Base-by-base conservation (phyloP, 2,888 invertebrate species). In the Steromphala cineraria region DNA sequence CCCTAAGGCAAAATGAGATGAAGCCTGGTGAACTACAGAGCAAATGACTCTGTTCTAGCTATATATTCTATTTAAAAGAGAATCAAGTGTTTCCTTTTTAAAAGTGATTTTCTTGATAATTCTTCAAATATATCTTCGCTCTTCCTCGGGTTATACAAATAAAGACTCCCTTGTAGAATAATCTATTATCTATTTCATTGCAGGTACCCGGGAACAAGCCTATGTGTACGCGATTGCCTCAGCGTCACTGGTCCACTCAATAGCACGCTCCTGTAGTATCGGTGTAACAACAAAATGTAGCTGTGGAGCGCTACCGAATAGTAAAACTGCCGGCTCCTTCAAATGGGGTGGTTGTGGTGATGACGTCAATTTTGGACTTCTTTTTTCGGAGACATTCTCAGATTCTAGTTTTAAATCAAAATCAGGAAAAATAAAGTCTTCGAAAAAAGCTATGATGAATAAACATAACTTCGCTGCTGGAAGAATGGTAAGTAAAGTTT, bases 271-370 rank as follows among this genome's bases (percentile, higher is more conserved):
- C 46, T 97, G 97, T 93, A 96, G 96, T 36, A 95, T 96, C 78
- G 97, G 97, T 2, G 94, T 95, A 71, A 94, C 97, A 74, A 95
- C 96, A 13, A 96, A 96, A 75, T 97, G 97, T 94, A 96, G 96
- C 62, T 97, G 97, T 93, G 96, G 96, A 0, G 94, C 95, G 4
- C 95, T 96, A 28, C 96, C 96, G 0, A 95, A 95, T 80, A 95
- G 96, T 31, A 95, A 95, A 0, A 95, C 96, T 8, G 95, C 95
- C 80, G 96, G 95, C 0, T 94, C 95, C 84, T 97, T 96, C 94
- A 96, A 97, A 93, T 97, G 97, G 97, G 97, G 97, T 71, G 97
- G 97, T 46, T 97, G 97, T 92, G 96, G 96, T 0, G 97, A 97
- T 91, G 96, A 97, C 93, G 87, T 91, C 1, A 87, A 87, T 62